Evolutionary conservation across 2,113 vertebrate genomes (phyloP).

Genomic region (Kryptolebias marmoratus): DNA sequence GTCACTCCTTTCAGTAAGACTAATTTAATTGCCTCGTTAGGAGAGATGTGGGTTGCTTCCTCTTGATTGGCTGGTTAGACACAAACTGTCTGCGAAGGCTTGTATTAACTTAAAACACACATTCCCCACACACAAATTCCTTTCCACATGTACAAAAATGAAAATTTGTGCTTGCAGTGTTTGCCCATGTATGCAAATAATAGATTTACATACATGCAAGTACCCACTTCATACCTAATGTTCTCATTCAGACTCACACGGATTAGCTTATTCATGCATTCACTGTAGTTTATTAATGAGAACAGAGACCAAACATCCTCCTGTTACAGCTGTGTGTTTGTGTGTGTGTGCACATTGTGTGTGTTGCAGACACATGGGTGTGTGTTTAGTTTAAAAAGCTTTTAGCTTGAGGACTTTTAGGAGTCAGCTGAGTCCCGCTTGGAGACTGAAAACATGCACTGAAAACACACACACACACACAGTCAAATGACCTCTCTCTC

Average conservation of each 20-base stretch:
- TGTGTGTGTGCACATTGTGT: neutral
- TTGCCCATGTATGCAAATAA: neutral
- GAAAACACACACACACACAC: slow-evolving; percentile 16
- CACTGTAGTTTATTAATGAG: slow-evolving; percentile 65
- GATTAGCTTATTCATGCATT: slow-evolving; percentile 49
- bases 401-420: slow-evolving; percentile 51
- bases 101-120: slow-evolving; percentile 31
- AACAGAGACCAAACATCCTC: slow-evolving; percentile 36
- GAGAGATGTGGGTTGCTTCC: slow-evolving; percentile 60
- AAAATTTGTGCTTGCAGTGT: neutral
- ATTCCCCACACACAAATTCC: neutral
- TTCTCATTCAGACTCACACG: neutral
- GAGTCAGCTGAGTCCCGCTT: slow-evolving; percentile 11
- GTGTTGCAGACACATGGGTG: slow-evolving; percentile 6
- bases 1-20: slow-evolving; percentile 56
- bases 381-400: slow-evolving; percentile 24
- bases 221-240: slow-evolving; percentile 15
- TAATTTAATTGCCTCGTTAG: slow-evolving; percentile 74
- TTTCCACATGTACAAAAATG: neutral
- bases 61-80: slow-evolving; percentile 69
- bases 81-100: slow-evolving; percentile 51
- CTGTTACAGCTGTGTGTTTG: slow-evolving; percentile 11
- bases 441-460: slow-evolving; percentile 10
- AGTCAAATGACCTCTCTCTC: slow-evolving; percentile 44
- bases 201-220: slow-evolving; percentile 1